Percentiles rank a stretch among this genome's conserved stretches.
phyloP scores from a whole-genome alignment of 2,797 vertebrate genomes.

The Danionella dracula region DNA sequence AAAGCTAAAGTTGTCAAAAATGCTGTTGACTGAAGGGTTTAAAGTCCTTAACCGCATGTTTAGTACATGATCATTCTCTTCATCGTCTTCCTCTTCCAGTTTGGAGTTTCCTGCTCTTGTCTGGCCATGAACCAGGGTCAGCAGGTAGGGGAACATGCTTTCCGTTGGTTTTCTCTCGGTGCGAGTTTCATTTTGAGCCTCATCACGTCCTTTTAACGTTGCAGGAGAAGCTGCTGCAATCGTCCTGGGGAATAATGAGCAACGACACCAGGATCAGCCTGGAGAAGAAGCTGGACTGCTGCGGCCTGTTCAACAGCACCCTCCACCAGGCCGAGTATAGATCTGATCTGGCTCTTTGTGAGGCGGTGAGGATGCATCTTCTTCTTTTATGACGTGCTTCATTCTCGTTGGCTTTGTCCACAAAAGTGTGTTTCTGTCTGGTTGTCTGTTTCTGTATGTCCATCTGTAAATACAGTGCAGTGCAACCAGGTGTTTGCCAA shows the following conservation, averaged over 20 bases:
- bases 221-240: conserved; percentile 75
- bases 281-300: conserved; percentile 81
- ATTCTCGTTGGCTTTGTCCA: too few species aligned
- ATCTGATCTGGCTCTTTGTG: conserved; percentile 43
- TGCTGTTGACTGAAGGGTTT: neutral
- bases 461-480: too few species aligned
- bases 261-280: conserved; percentile 68
- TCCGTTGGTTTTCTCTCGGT: neutral
- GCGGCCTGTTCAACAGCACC: conserved; percentile 77
- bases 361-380: neutral
- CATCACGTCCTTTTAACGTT: neutral
- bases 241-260: conserved; percentile 71
- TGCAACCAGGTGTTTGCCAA: too few species aligned
- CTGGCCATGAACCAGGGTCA: conserved; percentile 80
- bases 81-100: conserved; percentile 87
- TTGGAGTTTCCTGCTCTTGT: conserved; percentile 88
- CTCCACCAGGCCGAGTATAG: conserved; percentile 26
- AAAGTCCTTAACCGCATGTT: conserved; percentile 58
- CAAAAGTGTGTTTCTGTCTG: too few species aligned
- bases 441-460: too few species aligned
- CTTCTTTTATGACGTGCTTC: too few species aligned
- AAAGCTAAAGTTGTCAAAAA: too few species aligned
- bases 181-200: neutral
- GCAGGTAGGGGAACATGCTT: conserved; percentile 67
- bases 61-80: conserved; percentile 95